These are phyloP conservation scores for Sisor rabdophorus DNA, from an alignment of 2,113 vertebrate genomes.

Conservation along the genomic window DNA sequence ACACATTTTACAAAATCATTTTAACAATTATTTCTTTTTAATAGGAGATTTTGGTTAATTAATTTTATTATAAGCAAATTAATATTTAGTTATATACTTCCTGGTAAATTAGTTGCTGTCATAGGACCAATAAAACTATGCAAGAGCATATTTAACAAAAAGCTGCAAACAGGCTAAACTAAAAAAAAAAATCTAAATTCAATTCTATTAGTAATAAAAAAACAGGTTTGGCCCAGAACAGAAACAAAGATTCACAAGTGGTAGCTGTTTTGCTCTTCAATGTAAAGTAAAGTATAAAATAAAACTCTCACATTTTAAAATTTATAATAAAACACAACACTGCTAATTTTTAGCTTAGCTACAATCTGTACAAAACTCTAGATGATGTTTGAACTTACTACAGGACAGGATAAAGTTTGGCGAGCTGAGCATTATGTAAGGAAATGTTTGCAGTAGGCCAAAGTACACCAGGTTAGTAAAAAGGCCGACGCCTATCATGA, in stretches of 20 bases:
- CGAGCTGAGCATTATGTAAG: conserved; percentile 91
- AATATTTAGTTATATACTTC: too few relatives aligned
- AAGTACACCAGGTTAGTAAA: conserved; percentile 97
- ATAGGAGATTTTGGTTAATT: too few relatives aligned
- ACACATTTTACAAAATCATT: too few relatives aligned
- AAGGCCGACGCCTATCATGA: conserved; percentile 86
- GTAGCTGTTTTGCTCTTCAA: neutral
- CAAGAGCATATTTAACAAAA: too few relatives aligned
- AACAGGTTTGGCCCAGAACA: neutral
- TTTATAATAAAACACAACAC: neutral
- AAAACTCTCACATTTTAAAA: neutral
- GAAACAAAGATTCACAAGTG: neutral
- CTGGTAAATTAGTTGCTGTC: too few relatives aligned
- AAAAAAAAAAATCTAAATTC: too few relatives aligned
- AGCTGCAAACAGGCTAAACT: too few relatives aligned
- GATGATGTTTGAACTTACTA: conserved; percentile 66
- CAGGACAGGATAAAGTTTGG: conserved; percentile 95
- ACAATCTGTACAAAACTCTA: neutral
- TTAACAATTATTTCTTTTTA: too few relatives aligned
- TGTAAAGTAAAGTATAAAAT: neutral
- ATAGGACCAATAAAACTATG: too few relatives aligned
- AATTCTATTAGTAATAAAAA: too few relatives aligned
- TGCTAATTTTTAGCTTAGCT: neutral
- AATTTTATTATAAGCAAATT: too few relatives aligned
- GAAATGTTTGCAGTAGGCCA: conserved; percentile 88